A percentile compares a stretch with the other conserved stretches of the same genome.
phyloP scores from a whole-genome alignment of 2,797 vertebrate species.

The Threskiornis aethiopicus region DNA sequence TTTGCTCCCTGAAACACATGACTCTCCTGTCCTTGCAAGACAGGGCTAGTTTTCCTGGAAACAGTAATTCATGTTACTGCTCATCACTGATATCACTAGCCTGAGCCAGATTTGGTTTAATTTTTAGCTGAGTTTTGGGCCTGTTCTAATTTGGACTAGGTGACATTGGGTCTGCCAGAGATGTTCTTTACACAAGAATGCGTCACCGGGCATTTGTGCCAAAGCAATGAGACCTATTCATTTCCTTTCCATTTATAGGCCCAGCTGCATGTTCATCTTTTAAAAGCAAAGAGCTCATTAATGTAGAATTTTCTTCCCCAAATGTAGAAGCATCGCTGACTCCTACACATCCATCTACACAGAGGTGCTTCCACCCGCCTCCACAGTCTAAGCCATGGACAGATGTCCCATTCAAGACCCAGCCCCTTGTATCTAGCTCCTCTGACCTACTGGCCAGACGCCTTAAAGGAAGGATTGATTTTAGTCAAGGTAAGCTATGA shows the following conservation, averaged over 20 bases:
- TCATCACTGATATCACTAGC: background rate
- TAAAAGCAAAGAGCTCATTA: background rate
- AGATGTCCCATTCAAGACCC: background rate
- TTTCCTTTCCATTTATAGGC: background rate
- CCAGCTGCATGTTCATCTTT: background rate
- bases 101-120: background rate
- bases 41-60: background rate
- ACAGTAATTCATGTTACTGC: background rate
- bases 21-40: background rate
- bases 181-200: background rate
- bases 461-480: background rate
- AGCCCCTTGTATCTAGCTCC: background rate
- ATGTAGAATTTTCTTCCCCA: background rate
- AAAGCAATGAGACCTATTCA: background rate
- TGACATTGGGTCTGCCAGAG: background rate
- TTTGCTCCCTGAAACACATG: background rate
- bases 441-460: background rate
- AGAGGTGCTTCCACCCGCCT: background rate
- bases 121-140: background rate
- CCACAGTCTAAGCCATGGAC: background rate
- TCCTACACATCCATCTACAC: background rate
- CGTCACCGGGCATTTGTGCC: background rate
- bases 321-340: accelerated
- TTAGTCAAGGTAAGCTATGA: background rate
- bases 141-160: background rate